Base-by-base conservation (phyloP, 2,888 invertebrate genomes). In the Exephanes ischioxanthus region DNA sequence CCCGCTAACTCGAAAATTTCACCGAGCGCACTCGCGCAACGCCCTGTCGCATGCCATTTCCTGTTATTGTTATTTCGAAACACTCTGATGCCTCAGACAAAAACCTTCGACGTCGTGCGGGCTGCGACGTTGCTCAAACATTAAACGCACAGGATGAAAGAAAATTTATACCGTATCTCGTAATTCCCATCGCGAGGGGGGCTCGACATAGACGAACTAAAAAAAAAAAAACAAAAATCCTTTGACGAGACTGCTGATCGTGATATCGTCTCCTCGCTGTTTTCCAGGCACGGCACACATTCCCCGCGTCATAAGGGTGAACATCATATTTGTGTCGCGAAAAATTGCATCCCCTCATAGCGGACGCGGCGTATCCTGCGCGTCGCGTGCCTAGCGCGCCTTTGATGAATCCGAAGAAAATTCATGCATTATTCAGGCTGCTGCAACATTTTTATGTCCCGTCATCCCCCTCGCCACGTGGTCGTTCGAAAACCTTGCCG, bases 1-100 rank as follows among this genome's bases (percentile, higher is more conserved):
- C 71, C 66, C 55, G 58, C 68, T 66, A 71, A 45, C 66, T 26
- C 51, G 51, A 71, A 70, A 77, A 71, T 82, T 82, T 45, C 30
- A 30, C 16, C 53, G 61, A 77, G 9, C 51, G 22, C 61, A 30
- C 61, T 6, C 33, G 16, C 30, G 14, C 58, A 58, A 5, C 30
- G 4, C 30, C 7, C 16, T 1, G 30, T 33, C 16, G 26, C 7
- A 16, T 58, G 7, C 19, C 0, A 6, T 58, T 58, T 58, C 26
- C 58, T 58, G 3, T 33, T 63, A 33, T 63, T 33, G 16, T 63
- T 19, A 53, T 63, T 33, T 7, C 14, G 16, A 30, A 30, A 63
- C 5, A 63, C 61, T 63, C 33, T 63, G 30, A 63, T 6, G 30
- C 61, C 16, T 14, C 61, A n/a, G 61, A 63, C 30, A 5, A 22